Evolutionary conservation across 2,113 vertebrate species (phyloP).

Genomic region (Nicator chloris): DNA sequence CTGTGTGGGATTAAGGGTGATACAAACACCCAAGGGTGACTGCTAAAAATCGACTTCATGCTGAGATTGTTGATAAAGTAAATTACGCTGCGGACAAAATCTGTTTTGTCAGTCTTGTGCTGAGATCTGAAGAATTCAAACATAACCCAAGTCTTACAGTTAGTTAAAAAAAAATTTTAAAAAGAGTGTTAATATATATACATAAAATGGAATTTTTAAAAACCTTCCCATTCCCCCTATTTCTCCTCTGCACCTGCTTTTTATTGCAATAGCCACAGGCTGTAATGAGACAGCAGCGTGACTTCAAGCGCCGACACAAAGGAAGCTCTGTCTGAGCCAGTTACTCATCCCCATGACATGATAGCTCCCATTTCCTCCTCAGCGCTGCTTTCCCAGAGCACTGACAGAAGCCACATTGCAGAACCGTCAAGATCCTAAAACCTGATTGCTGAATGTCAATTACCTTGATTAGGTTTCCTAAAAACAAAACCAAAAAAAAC

Average conservation of each 20-base stretch:
- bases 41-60: neutral
- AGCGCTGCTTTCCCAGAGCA: slow-evolving; percentile 46
- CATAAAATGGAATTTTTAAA: neutral
- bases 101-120: neutral
- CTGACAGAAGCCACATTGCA: slow-evolving; percentile 59
- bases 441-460: slow-evolving; percentile 52
- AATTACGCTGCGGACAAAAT: neutral
- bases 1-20: neutral
- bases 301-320: slow-evolving; percentile 40
- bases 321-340: slow-evolving; percentile 51
- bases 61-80: neutral
- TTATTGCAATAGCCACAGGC: slow-evolving; percentile 59
- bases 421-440: slow-evolving; percentile 54
- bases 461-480: slow-evolving; percentile 24
- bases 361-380: slow-evolving; percentile 63
- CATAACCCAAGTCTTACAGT: neutral
- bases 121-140: neutral
- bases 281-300: slow-evolving; percentile 30
- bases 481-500: neutral
- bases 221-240: neutral
- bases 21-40: neutral
- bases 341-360: slow-evolving; percentile 61
- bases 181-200: neutral
- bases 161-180: neutral
- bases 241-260: slow-evolving; percentile 59